Evolutionary conservation across 2,113 vertebrate genomes (phyloP), one percentile per base, ranked within the genome.

Genomic region (Stigmatopora nigra): DNA sequence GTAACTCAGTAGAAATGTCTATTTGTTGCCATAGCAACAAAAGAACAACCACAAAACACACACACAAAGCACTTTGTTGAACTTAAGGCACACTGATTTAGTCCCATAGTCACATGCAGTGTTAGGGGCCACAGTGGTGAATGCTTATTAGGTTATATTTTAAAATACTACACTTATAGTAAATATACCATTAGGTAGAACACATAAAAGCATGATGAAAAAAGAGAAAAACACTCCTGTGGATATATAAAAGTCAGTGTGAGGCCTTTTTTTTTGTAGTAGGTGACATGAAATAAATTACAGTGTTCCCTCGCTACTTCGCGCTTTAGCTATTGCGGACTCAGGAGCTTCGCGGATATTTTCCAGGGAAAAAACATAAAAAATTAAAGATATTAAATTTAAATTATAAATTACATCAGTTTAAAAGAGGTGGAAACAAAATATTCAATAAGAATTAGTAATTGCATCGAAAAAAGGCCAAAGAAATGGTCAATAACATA

Each of bases 91-190:
- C 84, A 78, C 68, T 78, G 69, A 75, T 72, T 44, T 61, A 56
- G 67, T 71, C 81, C 78, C 63, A 60, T 73, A 76, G 76, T 70
- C 78, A 75, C 74, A 7, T 38, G 20, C 6, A 52, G 72, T 56
- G 67, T 76, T 73, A 78, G 61, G 76, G 80, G 66, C 78, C 73
- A 74, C 79, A 84, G 81, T 73, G 81, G 85, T 81, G 81, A 88
- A 85, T 84, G 85, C 81, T 73, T 5, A 59, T 53, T 61, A 16
- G 5, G 45, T 47, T 22, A 56, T 5, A 46, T 59, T 59, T 61
- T 69, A 65, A 25, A 69, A 69, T 20, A 55, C 19, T 45, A n/a
- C 44, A 44, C 52, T 62, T 19, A 8, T 7, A 41, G 38, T 41
- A 22, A 41, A 64, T 10, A 68, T 47, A 65, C 10, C 53, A 67